Evolutionary conservation across 2,797 vertebrate species (phyloP).

Genomic region (Emys orbicularis): DNA sequence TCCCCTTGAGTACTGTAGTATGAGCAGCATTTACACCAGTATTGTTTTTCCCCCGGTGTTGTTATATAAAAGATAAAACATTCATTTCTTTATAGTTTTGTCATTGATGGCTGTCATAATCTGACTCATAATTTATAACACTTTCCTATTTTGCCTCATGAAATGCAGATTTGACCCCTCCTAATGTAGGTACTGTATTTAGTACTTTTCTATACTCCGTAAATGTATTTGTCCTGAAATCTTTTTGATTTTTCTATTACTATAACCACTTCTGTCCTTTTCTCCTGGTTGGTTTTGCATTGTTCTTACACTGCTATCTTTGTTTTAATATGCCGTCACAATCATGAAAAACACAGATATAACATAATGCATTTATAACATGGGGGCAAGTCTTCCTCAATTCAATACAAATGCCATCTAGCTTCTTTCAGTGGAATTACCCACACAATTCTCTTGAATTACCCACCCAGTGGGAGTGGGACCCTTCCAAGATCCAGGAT

Average conservation of each 20-base stretch:
- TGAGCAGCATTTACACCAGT: slow-evolving; percentile 43
- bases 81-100: slow-evolving; percentile 70
- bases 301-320: slow-evolving; percentile 71
- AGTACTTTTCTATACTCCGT: slow-evolving; percentile 81
- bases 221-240: slow-evolving; percentile 69
- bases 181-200: slow-evolving; percentile 91
- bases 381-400: slow-evolving; percentile 42
- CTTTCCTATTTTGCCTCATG: slow-evolving; percentile 85
- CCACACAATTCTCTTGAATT: neutral
- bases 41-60: slow-evolving; percentile 43
- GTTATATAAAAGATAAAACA: slow-evolving; percentile 31
- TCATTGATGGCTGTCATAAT: slow-evolving; percentile 74
- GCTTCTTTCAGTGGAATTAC: slow-evolving; percentile 39
- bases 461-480: neutral
- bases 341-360: slow-evolving; percentile 26
- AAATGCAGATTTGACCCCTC: slow-evolving; percentile 88
- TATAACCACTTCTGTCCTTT: slow-evolving; percentile 59
- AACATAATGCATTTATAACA: slow-evolving; percentile 22
- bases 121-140: slow-evolving; percentile 80
- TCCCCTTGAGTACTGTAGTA: slow-evolving; percentile 17
- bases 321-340: slow-evolving; percentile 80
- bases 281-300: slow-evolving; percentile 70
- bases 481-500: neutral
- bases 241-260: slow-evolving; percentile 11
- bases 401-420: slow-evolving; percentile 19